Evolutionary conservation across 2,797 vertebrate species (phyloP).

Genomic region (Chrysolophus pictus): DNA sequence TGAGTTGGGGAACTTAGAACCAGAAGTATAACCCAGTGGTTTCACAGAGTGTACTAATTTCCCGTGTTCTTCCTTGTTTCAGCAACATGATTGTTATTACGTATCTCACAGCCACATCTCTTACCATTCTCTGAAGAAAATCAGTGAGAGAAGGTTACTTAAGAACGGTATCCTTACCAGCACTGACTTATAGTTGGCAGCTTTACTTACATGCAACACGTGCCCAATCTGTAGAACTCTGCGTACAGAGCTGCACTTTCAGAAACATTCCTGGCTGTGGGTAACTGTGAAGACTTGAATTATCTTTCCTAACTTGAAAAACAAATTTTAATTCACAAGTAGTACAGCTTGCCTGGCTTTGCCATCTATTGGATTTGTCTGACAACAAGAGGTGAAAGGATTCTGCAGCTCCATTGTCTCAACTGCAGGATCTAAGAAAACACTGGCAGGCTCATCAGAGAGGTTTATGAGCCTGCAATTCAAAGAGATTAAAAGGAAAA

Average conservation of each 20-base stretch:
- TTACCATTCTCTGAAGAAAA: neutral
- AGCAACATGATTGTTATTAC: too few species aligned
- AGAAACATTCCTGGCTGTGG: neutral
- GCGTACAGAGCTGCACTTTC: rapidly evolving
- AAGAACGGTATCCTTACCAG: neutral
- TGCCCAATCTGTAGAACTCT: neutral
- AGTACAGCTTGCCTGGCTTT: conserved; percentile 68
- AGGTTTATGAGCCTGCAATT: conserved; percentile 83
- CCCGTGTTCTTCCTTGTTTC: neutral
- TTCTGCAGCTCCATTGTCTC: conserved; percentile 81
- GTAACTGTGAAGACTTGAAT: conserved; percentile 2
- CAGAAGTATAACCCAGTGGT: neutral
- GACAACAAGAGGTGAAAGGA: conserved; percentile 81
- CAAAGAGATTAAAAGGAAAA: conserved; percentile 83
- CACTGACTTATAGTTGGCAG: rapidly evolving
- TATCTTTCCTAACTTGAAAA: conserved; percentile 53
- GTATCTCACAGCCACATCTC: neutral
- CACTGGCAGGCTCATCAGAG: conserved; percentile 80
- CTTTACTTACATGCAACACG: rapidly evolving
- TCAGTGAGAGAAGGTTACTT: rapidly evolving
- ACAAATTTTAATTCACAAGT: conserved; percentile 61
- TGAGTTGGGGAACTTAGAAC: neutral
- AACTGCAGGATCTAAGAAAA: conserved; percentile 80
- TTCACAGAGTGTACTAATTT: neutral
- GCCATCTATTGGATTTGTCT: conserved; percentile 76